Percentiles rank a stretch among this genome's conserved stretches.
These are phyloP conservation scores for Desoria tigrina DNA, from an alignment of 2,888 invertebrate species.

Conservation along the genomic window DNA sequence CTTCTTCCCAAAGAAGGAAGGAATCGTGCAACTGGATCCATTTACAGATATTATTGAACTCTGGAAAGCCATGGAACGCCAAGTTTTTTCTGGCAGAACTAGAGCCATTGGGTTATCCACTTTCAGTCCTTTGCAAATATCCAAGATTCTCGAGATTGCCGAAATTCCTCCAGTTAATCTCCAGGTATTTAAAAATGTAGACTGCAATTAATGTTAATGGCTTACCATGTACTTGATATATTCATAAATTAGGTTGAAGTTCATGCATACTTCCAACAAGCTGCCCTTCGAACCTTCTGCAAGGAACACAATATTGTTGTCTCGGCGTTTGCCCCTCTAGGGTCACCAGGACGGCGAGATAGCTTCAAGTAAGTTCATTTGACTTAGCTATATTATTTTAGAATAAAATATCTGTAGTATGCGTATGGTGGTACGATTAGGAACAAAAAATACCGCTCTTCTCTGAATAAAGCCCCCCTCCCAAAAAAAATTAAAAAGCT, in stretches of 20 bases:
- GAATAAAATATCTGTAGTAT: too few relatives aligned
- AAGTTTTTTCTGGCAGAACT: slow-evolving; percentile 68
- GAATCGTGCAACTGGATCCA: slow-evolving; percentile 37
- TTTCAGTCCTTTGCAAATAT: slow-evolving; percentile 73
- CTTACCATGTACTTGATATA: too few relatives aligned
- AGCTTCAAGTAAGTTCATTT: slow-evolving; percentile 32
- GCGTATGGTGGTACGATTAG: too few relatives aligned
- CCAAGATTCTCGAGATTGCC: slow-evolving; percentile 64
- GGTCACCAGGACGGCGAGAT: slow-evolving; percentile 28
- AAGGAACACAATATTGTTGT: slow-evolving; percentile 68
- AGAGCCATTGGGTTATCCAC: slow-evolving; percentile 87
- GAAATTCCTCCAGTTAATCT: slow-evolving; percentile 66
- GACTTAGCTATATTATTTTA: too few relatives aligned
- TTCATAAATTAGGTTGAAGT: slow-evolving; percentile 65
- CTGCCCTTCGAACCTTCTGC: slow-evolving; percentile 64
- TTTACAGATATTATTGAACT: slow-evolving; percentile 66
- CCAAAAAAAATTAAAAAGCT: too few relatives aligned
- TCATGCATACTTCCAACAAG: slow-evolving; percentile 76
- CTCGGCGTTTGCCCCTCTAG: slow-evolving; percentile 75
- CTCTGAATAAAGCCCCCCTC: too few relatives aligned
- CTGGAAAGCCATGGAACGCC: slow-evolving; percentile 70
- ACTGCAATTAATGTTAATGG: neutral
- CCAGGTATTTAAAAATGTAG: slow-evolving; percentile 38
- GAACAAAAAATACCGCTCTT: too few relatives aligned
- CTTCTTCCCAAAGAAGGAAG: slow-evolving; percentile 55